Evolutionary conservation across 2,113 vertebrate genomes (phyloP).

Genomic region (Gasterosteus aculeatus): DNA sequence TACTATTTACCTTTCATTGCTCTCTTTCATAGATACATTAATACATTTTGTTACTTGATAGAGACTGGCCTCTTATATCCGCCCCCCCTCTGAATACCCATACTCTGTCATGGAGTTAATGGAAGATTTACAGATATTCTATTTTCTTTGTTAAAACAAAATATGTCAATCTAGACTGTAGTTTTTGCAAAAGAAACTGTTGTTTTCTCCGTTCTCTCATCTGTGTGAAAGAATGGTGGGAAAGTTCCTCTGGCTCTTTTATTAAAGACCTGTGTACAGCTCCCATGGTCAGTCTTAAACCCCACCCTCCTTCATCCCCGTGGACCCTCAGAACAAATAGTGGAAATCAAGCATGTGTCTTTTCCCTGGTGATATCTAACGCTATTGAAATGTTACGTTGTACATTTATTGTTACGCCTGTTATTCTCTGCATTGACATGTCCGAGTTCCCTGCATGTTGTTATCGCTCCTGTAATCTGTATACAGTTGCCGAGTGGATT

Average conservation of each 20-base stretch:
- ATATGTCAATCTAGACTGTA: constrained; percentile 1
- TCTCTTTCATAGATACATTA: constrained; percentile 39
- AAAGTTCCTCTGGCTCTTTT: constrained; percentile 66
- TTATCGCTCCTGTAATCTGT: constrained; percentile 13
- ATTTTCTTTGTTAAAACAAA: background rate
- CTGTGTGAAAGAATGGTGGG: constrained; percentile 79
- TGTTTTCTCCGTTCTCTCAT: constrained; percentile 39
- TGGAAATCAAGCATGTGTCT: constrained; percentile 68
- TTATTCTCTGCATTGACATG: constrained; percentile 16
- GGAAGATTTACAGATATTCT: constrained; percentile 1
- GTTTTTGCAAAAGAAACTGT: background rate
- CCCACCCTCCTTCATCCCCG: constrained; percentile 33
- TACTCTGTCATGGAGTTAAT: background rate
- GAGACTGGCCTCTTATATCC: background rate
- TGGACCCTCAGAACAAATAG: constrained; percentile 77
- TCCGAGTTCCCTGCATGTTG: constrained; percentile 4
- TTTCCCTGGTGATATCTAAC: constrained; percentile 62
- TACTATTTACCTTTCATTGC: constrained; percentile 25
- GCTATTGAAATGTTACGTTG: constrained; percentile 38
- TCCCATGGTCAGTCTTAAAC: constrained; percentile 44
- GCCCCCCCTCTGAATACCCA: background rate
- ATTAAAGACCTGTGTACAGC: constrained; percentile 53
- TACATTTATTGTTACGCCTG: constrained; percentile 51
- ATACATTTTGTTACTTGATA: background rate
- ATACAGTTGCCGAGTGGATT: background rate